Base-by-base conservation (phyloP, 2,888 invertebrate genomes). In the Caenorhabditis angaria region DNA sequence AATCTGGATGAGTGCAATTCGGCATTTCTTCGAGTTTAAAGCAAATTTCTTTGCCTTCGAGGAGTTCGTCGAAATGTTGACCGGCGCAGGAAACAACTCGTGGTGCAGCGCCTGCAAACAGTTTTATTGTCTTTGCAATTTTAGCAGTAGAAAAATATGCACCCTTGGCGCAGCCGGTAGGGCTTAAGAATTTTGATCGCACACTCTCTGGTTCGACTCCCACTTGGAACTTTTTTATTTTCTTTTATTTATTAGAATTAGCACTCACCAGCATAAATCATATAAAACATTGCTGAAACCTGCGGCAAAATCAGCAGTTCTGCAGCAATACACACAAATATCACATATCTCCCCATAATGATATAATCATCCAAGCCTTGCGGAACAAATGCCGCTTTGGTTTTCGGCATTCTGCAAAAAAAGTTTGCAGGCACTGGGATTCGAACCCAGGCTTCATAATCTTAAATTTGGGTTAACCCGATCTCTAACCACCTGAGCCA, bases 181-280 rank as follows among this genome's bases (percentile, higher is more conserved):
- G n/a, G n/a, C n/a, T n/a, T n/a, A n/a, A n/a, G n/a, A n/a, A n/a
- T n/a, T n/a, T n/a, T n/a, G n/a, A n/a, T n/a, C n/a, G n/a, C n/a
- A n/a, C n/a, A n/a, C n/a, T n/a, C n/a, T n/a, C n/a, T n/a, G n/a
- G n/a, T n/a, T n/a, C n/a, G n/a, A n/a, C n/a, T n/a, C n/a, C n/a
- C n/a, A n/a, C n/a, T n/a, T n/a, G n/a, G n/a, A 55, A 32, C 6
- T 22, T 12, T n/a, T 48, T n/a, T 8, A 48, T 18, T 5, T 18
- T 8, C n/a, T n/a, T 14, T 35, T 35, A 6, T 10, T 6, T 35
- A 35, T 35, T 51, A 53, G n/a, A 35, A 64, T 14, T 12, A 57
- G n/a, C 51, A 27, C 61, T 41, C 35, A 81, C 82, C 81, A 53
- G 82, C 77, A 69, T 76, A 82, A 41, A 81, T 73, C 79, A 81